Evolutionary conservation across 2,888 invertebrate genomes (phyloP).

Genomic region (Cyclophora punctaria): DNA sequence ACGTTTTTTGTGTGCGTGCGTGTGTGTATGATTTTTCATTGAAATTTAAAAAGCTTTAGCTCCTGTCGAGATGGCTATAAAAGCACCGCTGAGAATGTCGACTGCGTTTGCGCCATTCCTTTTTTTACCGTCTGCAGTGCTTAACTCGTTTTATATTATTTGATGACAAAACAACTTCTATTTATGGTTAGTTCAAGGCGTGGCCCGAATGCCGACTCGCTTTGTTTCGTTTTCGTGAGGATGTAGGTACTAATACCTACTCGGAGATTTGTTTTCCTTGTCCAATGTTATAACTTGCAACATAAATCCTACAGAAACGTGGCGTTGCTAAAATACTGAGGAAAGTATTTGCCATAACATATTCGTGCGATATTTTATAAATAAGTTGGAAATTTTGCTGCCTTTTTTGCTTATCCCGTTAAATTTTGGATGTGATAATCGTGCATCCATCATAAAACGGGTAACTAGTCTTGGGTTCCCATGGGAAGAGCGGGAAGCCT

Average conservation of each 20-base stretch:
- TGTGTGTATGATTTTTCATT: slow-evolving; percentile 65
- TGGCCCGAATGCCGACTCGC: slow-evolving; percentile 29
- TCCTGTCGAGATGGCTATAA: slow-evolving; percentile 32
- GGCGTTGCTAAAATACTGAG: too few relatives aligned
- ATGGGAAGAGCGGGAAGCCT: slow-evolving; percentile 45
- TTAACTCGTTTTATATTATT: slow-evolving; percentile 48
- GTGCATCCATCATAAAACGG: slow-evolving; percentile 10
- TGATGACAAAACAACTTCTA: slow-evolving; percentile 46
- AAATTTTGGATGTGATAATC: slow-evolving; percentile 4
- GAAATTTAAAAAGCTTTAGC: slow-evolving; percentile 58
- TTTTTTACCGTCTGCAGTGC: slow-evolving; percentile 52
- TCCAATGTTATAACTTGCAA: not conserved
- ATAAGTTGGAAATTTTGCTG: too few relatives aligned
- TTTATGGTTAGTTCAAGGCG: slow-evolving; percentile 34
- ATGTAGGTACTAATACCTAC: not conserved
- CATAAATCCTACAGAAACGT: too few relatives aligned
- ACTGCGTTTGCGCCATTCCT: slow-evolving; percentile 35
- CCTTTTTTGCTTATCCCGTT: not conserved
- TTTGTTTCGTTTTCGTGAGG: not conserved
- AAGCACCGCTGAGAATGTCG: slow-evolving; percentile 39
- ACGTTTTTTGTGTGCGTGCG: slow-evolving; percentile 43
- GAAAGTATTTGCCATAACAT: too few relatives aligned
- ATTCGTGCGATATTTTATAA: too few relatives aligned
- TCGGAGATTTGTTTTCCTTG: too few relatives aligned
- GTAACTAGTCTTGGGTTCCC: slow-evolving; percentile 30